A percentile compares a stretch with the other conserved stretches of the same genome.
Conservation (phyloP, 2,797 vertebrate genomes). For the Delichon dasypus region DNA sequence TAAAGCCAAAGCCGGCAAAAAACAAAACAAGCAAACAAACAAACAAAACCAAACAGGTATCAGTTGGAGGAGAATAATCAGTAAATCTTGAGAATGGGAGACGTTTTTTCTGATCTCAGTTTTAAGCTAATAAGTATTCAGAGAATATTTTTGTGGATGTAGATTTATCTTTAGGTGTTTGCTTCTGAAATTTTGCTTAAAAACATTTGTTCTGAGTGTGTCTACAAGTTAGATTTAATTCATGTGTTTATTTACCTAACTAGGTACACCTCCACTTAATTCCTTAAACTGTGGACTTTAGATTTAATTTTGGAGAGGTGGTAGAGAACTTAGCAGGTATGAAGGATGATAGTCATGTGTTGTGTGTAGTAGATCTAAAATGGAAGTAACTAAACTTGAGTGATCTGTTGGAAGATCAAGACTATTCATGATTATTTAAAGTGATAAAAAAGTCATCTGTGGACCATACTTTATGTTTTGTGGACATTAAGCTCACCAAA, state of each 20-base stretch:
- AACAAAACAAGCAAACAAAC: too few species aligned
- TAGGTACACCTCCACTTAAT: not conserved
- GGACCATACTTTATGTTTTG: not conserved
- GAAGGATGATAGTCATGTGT: not conserved
- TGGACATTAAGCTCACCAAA: not conserved
- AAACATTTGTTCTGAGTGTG: not conserved
- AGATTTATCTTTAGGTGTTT: not conserved
- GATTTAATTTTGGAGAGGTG: not conserved
- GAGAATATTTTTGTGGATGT: not conserved
- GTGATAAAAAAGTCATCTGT: not conserved
- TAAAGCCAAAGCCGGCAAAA: not conserved
- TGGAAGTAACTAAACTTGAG: not conserved
- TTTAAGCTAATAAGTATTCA: not conserved
- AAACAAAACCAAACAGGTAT: not conserved
- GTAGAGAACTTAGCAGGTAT: not conserved
- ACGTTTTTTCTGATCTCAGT: not conserved
- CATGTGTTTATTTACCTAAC: not conserved
- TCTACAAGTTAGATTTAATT: not conserved
- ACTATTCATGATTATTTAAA: not conserved
- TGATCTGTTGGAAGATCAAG: not conserved
- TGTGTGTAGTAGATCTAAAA: not conserved
- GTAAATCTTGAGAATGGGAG: not conserved
- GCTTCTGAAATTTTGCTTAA: not conserved
- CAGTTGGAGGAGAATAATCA: not conserved
- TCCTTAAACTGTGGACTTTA: not conserved